Percentiles rank a stretch among this genome's conserved stretches.
Evolutionary conservation across 2,888 invertebrate genomes (phyloP).

Genomic region (Ommatoiulus sabulosus): DNA sequence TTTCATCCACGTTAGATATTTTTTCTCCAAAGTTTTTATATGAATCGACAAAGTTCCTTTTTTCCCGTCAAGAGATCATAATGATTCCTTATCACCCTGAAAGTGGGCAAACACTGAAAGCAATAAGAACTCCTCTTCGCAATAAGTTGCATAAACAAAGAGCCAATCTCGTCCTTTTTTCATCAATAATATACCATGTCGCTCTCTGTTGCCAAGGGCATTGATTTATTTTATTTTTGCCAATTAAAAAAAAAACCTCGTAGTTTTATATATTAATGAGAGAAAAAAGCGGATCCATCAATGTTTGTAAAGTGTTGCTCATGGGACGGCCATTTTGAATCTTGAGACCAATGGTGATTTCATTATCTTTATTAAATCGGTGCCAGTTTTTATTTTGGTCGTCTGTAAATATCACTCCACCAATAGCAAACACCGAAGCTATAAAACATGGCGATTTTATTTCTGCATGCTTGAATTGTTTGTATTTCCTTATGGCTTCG

Average conservation of each 20-base stretch:
- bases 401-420: not conserved
- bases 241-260: not conserved
- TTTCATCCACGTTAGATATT: not conserved
- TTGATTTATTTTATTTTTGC: not conserved
- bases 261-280: not conserved
- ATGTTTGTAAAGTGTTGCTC: not conserved
- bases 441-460: not conserved
- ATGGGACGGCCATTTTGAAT: not conserved
- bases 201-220: not conserved
- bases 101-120: slow-evolving; percentile 36
- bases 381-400: not conserved
- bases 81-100: not conserved
- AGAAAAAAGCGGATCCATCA: not conserved
- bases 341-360: not conserved
- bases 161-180: not conserved
- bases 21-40: not conserved
- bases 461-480: not conserved
- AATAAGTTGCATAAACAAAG: slow-evolving; percentile 15
- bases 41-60: not conserved
- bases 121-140: not conserved
- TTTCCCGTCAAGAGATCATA: not conserved
- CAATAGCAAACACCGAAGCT: not conserved
- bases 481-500: not conserved
- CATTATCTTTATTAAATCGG: not conserved
- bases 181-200: not conserved